A percentile compares a stretch with the other conserved stretches of the same genome.
Evolutionary conservation across 2,113 vertebrate genomes (phyloP).

Genomic region (Neolamprologus tretocephalus): DNA sequence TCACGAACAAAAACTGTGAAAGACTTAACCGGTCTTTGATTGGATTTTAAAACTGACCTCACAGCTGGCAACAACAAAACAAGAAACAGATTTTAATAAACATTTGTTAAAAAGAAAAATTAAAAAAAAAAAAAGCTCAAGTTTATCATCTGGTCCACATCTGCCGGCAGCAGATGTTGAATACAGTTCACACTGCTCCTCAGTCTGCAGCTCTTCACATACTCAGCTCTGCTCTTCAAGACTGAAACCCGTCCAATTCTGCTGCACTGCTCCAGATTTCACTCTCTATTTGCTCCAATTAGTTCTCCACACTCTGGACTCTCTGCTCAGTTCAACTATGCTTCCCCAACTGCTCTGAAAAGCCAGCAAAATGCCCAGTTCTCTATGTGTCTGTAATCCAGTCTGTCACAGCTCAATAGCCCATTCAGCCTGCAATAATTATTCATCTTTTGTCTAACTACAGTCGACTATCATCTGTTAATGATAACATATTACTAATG

Average conservation of each 20-base stretch:
- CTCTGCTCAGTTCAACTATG: not conserved
- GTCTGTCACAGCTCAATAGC: not conserved
- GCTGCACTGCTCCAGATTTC: not conserved
- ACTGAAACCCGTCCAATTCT: not conserved
- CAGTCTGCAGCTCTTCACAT: not conserved
- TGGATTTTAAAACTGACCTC: not conserved
- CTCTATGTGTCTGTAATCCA: not conserved
- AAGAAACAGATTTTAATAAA: not conserved
- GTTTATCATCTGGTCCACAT: not conserved
- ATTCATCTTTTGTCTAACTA: not conserved
- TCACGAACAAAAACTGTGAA: not conserved
- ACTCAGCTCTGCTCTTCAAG: not conserved
- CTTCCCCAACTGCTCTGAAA: not conserved
- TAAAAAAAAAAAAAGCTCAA: accelerated
- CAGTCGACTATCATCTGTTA: not conserved
- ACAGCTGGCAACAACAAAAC: not conserved
- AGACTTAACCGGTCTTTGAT: not conserved
- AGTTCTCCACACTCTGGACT: not conserved
- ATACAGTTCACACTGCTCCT: not conserved
- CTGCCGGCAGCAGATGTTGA: not conserved
- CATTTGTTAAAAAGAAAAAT: not conserved
- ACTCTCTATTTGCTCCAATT: not conserved
- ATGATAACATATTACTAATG: not conserved
- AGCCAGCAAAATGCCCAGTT: not conserved
- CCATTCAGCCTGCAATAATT: not conserved